phyloP scores from a whole-genome alignment of 2,888 invertebrate genomes.

The Dicycla oo region DNA sequence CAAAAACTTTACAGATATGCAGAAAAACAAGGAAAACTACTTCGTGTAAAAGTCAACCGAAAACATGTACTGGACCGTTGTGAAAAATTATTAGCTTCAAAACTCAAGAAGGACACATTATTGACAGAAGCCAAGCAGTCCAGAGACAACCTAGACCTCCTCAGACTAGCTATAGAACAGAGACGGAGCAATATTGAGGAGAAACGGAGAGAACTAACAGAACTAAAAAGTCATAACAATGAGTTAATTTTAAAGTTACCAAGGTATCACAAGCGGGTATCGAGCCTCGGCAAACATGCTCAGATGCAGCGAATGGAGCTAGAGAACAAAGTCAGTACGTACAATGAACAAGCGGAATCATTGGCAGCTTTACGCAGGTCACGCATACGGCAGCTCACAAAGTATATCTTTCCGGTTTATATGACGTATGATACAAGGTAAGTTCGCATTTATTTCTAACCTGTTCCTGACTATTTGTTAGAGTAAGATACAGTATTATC shows the following conservation, averaged over 20 bases:
- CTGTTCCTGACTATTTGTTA: background rate
- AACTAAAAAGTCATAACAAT: constrained; percentile 78
- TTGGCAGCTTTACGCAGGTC: constrained; percentile 82
- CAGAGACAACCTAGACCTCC: constrained; percentile 82
- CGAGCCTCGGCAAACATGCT: constrained; percentile 79
- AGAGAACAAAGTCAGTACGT: constrained; percentile 76
- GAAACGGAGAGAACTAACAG: constrained; percentile 75
- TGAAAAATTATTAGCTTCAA: constrained; percentile 80
- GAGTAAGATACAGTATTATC: background rate
- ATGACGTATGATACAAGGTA: constrained; percentile 86
- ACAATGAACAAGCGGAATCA: constrained; percentile 77
- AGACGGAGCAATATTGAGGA: constrained; percentile 79
- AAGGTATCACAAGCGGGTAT: constrained; percentile 84
- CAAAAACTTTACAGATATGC: constrained; percentile 86
- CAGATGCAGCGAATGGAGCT: constrained; percentile 79
- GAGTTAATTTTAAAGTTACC: constrained; percentile 83
- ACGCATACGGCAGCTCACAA: constrained; percentile 84
- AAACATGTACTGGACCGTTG: constrained; percentile 90
- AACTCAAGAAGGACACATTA: constrained; percentile 82
- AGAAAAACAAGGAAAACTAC: constrained; percentile 91
- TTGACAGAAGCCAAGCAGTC: constrained; percentile 84
- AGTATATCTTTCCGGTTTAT: constrained; percentile 88
- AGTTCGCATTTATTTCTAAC: constrained; percentile 16
- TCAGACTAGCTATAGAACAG: constrained; percentile 86
- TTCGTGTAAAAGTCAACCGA: constrained; percentile 90